Evolutionary conservation across 2,888 invertebrate species (phyloP), one percentile per base, ranked within the genome.

Genomic region (Archips crataeganus): DNA sequence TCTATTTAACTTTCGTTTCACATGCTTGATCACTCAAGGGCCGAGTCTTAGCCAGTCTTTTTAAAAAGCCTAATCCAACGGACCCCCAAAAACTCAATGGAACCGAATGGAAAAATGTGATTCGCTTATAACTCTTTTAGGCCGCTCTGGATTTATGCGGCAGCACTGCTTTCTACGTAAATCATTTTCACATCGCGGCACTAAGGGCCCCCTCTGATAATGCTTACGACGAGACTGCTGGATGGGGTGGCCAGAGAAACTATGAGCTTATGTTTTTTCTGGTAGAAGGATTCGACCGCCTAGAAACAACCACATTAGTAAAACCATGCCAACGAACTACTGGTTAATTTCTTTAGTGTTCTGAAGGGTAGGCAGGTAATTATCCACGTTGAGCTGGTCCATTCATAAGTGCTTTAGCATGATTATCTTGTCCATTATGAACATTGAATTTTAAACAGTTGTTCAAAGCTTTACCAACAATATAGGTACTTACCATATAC

Each of bases 71-170:
- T 34, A 60, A 11, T 76, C 75, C 75, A 62, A 77, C 75, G 74
- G 67, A 66, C 61, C 74, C 77, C 76, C 77, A 76, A 81, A 80
- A 79, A 79, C 77, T 74, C 74, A 74, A 75, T 74, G 76, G 71
- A 76, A 67, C 75, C 80, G 83, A 85, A 83, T 85, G 85, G 85
- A 85, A 87, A 86, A 87, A 87, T 87, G 84, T 85, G 86, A 87
- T 89, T 89, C 85, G 82, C 83, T 86, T 86, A 84, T 87, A 87
- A 88, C 86, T 88, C 89, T 87, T 90, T 89, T 84, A 85, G 86
- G 83, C 81, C 80, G 81, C 81, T 79, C 73, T 78, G 83, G 83
- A 88, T 89, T 90, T 91, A 90, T 90, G 86, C 84, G 78, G 78
- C 81, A 76, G 82, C 85, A 85, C 82, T 87, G 85, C 89, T 87